Conservation (phyloP, 1,140 invertebrate species). For the Pogonus chalceus region DNA sequence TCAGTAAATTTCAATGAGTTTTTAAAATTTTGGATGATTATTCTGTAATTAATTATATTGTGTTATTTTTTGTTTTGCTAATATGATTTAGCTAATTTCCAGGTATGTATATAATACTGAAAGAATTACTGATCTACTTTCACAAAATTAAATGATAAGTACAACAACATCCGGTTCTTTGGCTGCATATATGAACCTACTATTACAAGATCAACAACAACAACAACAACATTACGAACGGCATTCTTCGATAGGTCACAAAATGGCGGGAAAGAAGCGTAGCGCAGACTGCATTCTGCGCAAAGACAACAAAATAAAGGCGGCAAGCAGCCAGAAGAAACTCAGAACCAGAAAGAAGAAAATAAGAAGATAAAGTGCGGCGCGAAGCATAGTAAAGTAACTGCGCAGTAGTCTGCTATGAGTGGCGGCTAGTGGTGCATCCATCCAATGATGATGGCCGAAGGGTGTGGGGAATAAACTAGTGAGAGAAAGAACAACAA, state of each 20-base stretch:
- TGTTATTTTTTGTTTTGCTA: background rate
- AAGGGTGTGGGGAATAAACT: no score
- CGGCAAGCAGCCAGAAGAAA: background rate
- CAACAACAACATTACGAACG: background rate
- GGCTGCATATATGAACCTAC: background rate
- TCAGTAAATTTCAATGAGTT: no score
- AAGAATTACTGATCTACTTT: background rate
- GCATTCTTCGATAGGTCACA: slow-evolving; percentile 6
- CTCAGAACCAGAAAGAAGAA: background rate
- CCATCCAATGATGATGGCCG: no score
- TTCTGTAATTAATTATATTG: background rate
- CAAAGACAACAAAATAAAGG: background rate
- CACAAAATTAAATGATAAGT: background rate
- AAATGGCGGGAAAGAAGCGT: background rate
- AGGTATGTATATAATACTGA: background rate
- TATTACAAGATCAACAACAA: background rate
- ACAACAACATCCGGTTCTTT: background rate
- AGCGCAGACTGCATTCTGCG: background rate
- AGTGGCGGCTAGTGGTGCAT: background rate
- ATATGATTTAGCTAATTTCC: background rate
- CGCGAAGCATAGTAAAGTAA: background rate
- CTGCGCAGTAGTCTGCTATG: background rate
- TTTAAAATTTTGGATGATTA: no score
- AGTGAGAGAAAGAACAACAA: background rate
- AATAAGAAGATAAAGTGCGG: background rate